phyloP scores from a whole-genome alignment of 2,888 invertebrate species.

The Neoitamus cyanurus region DNA sequence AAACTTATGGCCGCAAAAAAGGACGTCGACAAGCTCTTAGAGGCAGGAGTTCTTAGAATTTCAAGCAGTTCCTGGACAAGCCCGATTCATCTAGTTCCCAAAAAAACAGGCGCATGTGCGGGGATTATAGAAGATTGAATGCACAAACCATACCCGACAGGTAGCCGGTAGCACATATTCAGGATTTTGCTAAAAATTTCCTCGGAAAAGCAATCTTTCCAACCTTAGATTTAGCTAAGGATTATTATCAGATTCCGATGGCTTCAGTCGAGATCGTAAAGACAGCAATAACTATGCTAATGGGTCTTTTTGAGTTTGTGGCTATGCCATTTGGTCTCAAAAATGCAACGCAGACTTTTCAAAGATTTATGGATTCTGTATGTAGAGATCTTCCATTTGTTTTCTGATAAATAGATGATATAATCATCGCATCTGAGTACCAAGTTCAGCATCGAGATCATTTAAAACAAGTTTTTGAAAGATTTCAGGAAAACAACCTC shows the following conservation, averaged over 20 bases:
- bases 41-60: slow-evolving; percentile 63
- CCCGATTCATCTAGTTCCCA: slow-evolving; percentile 60
- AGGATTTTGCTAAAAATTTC: slow-evolving; percentile 47
- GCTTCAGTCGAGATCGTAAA: slow-evolving; percentile 59
- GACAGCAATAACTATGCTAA: slow-evolving; percentile 61
- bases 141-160: slow-evolving; percentile 58
- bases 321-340: slow-evolving; percentile 58
- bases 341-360: slow-evolving; percentile 62
- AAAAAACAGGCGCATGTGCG: slow-evolving; percentile 58
- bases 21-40: slow-evolving; percentile 51
- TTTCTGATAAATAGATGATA: slow-evolving; percentile 58
- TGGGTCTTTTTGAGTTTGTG: slow-evolving; percentile 60
- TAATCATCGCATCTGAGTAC: slow-evolving; percentile 46
- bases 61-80: slow-evolving; percentile 63
- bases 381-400: slow-evolving; percentile 55
- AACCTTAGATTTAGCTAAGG: slow-evolving; percentile 55
- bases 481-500: background rate
- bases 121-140: slow-evolving; percentile 59
- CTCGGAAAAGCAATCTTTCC: slow-evolving; percentile 52
- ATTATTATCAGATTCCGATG: slow-evolving; percentile 62
- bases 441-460: background rate
- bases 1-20: slow-evolving; percentile 47
- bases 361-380: slow-evolving; percentile 59
- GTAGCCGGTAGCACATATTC: slow-evolving; percentile 57
- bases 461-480: background rate